These are phyloP conservation scores for Caenorhabditis uteleia DNA, from an alignment of 2,888 invertebrate species.

Conservation along the genomic window DNA sequence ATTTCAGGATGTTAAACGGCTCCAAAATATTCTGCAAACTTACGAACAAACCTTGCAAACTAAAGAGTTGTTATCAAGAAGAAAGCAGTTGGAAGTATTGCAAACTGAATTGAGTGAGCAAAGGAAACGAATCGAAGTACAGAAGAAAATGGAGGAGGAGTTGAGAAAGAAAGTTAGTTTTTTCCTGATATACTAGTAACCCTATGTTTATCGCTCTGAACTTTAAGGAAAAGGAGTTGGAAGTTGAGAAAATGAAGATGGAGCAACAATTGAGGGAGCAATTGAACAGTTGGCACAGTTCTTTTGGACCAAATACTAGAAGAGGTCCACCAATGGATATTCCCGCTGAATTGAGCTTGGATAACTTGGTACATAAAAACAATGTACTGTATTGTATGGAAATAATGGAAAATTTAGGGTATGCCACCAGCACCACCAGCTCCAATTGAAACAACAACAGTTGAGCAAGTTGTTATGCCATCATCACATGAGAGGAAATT, in stretches of 20 bases:
- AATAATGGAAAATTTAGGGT: neutral
- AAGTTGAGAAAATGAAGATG: slow-evolving; percentile 40
- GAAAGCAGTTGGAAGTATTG: slow-evolving; percentile 51
- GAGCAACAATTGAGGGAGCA: slow-evolving; percentile 49
- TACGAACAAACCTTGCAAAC: slow-evolving; percentile 55
- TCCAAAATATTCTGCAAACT: slow-evolving; percentile 50
- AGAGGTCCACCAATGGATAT: no score
- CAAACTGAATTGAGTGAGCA: slow-evolving; percentile 51
- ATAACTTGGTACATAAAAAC: slow-evolving; percentile 9
- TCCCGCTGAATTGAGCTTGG: slow-evolving; percentile 16
- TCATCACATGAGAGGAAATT: slow-evolving; percentile 33
- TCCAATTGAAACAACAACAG: slow-evolving; percentile 4
- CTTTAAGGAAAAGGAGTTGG: slow-evolving; percentile 46
- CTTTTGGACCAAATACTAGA: slow-evolving; percentile 34
- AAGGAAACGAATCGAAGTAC: slow-evolving; percentile 44
- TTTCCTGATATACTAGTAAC: neutral
- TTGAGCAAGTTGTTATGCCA: slow-evolving; percentile 9
- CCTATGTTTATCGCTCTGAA: no score
- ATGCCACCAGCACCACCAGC: slow-evolving; percentile 21
- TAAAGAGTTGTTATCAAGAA: slow-evolving; percentile 47
- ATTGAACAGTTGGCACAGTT: slow-evolving; percentile 43
- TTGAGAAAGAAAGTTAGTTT: slow-evolving; percentile 39
- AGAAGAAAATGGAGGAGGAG: slow-evolving; percentile 46
- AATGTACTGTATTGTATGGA: neutral
- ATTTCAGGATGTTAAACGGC: slow-evolving; percentile 47